phyloP scores from a whole-genome alignment of 2,888 invertebrate genomes.

The Glaucopsyche alexis region DNA sequence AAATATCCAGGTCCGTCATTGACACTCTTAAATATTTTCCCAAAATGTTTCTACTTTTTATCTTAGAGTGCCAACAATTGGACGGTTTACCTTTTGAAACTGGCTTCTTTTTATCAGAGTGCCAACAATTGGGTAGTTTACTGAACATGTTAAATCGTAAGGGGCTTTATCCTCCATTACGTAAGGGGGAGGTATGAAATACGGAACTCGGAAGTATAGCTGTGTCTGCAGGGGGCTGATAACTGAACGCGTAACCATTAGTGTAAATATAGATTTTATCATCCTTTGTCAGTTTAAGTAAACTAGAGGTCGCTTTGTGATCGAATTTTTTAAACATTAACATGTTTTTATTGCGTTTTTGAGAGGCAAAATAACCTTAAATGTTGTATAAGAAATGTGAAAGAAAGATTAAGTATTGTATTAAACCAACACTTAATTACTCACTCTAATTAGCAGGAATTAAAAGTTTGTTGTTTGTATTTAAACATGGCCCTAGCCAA shows the following conservation, averaged over 20 bases:
- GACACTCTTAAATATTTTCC: background rate
- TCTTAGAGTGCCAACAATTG: background rate
- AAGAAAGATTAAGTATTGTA: background rate
- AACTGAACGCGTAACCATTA: slow-evolving; percentile 8
- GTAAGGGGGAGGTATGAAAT: slow-evolving; percentile 55
- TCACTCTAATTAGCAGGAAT: too few species aligned
- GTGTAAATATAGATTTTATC: slow-evolving; percentile 36
- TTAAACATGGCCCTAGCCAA: too few species aligned
- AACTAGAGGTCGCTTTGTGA: background rate
- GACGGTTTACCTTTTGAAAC: background rate
- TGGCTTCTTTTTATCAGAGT: background rate
- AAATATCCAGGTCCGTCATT: background rate
- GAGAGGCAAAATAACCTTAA: too few species aligned
- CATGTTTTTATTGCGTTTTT: too few species aligned
- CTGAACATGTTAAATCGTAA: slow-evolving; percentile 5
- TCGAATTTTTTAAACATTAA: too few species aligned
- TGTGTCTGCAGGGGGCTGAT: slow-evolving; percentile 28
- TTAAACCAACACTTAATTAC: background rate
- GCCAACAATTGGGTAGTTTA: slow-evolving; percentile 9
- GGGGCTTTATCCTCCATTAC: slow-evolving; percentile 48
- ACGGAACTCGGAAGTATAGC: slow-evolving; percentile 44
- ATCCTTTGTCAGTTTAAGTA: slow-evolving; percentile 32
- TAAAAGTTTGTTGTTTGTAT: too few species aligned
- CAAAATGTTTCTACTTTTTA: too few species aligned
- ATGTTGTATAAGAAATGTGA: background rate